Evolutionary conservation across 2,888 invertebrate species (phyloP).

Genomic region (Mongoloraphidia duomilia): DNA sequence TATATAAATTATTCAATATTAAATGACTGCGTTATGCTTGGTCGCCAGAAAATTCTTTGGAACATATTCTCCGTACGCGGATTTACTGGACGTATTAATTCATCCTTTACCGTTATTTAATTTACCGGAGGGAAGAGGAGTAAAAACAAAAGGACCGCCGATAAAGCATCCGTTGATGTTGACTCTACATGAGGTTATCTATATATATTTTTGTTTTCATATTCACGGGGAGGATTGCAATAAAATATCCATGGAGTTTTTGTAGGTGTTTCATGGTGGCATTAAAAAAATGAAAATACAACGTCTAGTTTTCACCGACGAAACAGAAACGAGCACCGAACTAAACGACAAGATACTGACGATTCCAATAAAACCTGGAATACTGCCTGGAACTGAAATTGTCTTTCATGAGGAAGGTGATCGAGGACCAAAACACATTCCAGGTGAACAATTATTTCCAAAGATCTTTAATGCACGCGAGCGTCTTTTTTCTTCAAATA

Average conservation of each 20-base stretch:
- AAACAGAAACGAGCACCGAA: conserved; percentile 44
- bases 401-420: conserved; percentile 68
- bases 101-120: conserved; percentile 48
- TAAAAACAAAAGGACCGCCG: conserved; percentile 46
- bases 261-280: conserved; percentile 48
- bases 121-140: conserved; percentile 42
- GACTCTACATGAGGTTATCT: conserved; percentile 33
- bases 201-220: not conserved
- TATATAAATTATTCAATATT: not conserved
- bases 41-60: conserved; percentile 60
- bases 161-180: conserved; percentile 35
- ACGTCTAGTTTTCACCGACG: conserved; percentile 50
- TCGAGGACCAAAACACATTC: conserved; percentile 55
- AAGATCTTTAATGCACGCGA: not conserved
- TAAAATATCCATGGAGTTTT: not conserved
- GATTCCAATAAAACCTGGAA: conserved; percentile 60
- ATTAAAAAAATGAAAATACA: conserved; percentile 75
- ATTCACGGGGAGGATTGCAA: no score
- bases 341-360: conserved; percentile 57
- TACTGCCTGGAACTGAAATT: conserved; percentile 55
- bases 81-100: conserved; percentile 50
- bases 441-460: conserved; percentile 28
- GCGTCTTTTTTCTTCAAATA: not conserved
- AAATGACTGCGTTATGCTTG: conserved; percentile 18
- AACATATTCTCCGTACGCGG: conserved; percentile 66